A percentile compares a stretch with the other conserved stretches of the same genome.
These are phyloP conservation scores for Scopus umbretta DNA, from an alignment of 2,113 vertebrate genomes.

Conservation along the genomic window DNA sequence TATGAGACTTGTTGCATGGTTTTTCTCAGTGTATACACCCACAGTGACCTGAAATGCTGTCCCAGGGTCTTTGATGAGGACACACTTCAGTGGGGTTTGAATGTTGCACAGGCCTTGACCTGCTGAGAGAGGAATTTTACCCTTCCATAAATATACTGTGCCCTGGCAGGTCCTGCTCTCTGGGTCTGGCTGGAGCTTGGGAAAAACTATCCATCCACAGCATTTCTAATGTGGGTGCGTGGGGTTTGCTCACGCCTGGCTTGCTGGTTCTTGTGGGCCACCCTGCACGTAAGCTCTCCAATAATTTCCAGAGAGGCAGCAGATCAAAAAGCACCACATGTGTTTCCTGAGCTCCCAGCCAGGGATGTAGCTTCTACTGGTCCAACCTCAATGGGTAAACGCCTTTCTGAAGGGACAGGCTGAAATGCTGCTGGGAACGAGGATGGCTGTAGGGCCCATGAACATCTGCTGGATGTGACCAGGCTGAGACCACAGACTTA, in stretches of 20 bases:
- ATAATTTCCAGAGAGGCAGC: neutral
- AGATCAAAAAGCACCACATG: neutral
- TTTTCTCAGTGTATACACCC: neutral
- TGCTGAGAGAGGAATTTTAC: neutral
- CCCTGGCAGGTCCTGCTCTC: neutral
- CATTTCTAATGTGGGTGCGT: neutral
- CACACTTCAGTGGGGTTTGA: neutral
- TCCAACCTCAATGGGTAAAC: rapidly evolving
- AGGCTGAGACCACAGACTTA: neutral
- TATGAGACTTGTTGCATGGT: neutral
- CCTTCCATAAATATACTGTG: neutral
- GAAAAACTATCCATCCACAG: conserved; percentile 1
- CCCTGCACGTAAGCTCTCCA: neutral
- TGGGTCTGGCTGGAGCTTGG: neutral
- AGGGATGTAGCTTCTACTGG: neutral
- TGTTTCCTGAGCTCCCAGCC: neutral
- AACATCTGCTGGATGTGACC: neutral
- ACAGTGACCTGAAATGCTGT: neutral
- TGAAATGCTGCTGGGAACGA: neutral
- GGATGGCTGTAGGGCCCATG: rapidly evolving
- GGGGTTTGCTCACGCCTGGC: neutral
- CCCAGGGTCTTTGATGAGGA: conserved; percentile 9
- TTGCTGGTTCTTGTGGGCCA: rapidly evolving
- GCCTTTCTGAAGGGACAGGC: neutral
- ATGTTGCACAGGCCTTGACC: neutral